A percentile compares a stretch with the other conserved stretches of the same genome.
phyloP scores from a whole-genome alignment of 2,113 vertebrate species.

The Perccottus glenii region DNA sequence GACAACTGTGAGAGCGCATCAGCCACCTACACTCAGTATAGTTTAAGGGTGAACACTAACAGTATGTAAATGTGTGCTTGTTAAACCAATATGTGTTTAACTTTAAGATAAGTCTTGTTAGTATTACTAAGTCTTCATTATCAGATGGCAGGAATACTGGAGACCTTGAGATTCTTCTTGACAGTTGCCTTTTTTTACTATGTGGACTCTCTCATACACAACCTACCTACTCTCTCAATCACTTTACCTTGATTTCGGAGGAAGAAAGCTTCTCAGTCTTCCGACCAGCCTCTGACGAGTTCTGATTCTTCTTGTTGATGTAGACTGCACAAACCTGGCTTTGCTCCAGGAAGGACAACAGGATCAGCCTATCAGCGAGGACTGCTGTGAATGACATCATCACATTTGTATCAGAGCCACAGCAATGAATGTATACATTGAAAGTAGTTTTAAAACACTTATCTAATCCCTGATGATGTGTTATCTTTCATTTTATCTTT shows the following conservation, averaged over 20 bases:
- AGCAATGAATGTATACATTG: background rate
- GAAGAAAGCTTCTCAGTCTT: slow-evolving; percentile 84
- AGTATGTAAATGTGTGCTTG: too few relatives aligned
- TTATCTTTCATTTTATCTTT: background rate
- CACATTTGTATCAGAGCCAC: slow-evolving; percentile 17
- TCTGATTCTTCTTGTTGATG: slow-evolving; percentile 84
- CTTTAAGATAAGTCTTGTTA: too few relatives aligned
- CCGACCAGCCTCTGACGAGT: slow-evolving; percentile 79
- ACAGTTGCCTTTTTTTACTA: too few relatives aligned
- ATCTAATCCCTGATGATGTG: too few relatives aligned
- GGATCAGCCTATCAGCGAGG: slow-evolving; percentile 88
- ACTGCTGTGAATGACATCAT: slow-evolving; percentile 80
- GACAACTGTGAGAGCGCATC: too few relatives aligned
- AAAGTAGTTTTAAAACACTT: background rate
- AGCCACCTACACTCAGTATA: too few relatives aligned
- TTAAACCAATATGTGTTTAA: too few relatives aligned
- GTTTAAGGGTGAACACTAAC: too few relatives aligned
- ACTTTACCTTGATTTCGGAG: slow-evolving; percentile 88
- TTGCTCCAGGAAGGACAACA: slow-evolving; percentile 90
- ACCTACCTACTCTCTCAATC: slow-evolving; percentile 15
- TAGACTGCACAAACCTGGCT: slow-evolving; percentile 89
- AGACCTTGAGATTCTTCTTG: too few relatives aligned
- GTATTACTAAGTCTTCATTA: too few relatives aligned
- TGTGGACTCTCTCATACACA: background rate
- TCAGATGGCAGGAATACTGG: too few relatives aligned